Evolutionary conservation across 2,888 invertebrate species (phyloP).

Genomic region (Meta bourneti): DNA sequence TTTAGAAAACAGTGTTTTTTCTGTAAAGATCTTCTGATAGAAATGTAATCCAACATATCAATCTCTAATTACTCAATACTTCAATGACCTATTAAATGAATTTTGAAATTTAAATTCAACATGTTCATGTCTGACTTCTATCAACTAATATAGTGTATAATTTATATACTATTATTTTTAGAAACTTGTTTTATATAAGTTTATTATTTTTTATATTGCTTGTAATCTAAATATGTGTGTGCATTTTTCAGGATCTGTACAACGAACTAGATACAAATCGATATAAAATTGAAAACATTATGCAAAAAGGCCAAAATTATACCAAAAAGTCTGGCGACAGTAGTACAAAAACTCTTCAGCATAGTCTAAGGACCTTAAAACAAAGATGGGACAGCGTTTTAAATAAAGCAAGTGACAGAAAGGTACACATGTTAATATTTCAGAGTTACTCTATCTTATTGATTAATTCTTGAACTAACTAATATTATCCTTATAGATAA

Average conservation of each 20-base stretch:
- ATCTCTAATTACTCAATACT: too few species aligned
- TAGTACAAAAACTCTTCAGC: constrained; percentile 90
- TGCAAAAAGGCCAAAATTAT: constrained; percentile 94
- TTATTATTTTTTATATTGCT: too few species aligned
- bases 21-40: too few species aligned
- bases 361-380: constrained; percentile 92
- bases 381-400: constrained; percentile 96
- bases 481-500: constrained; percentile 84
- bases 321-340: constrained; percentile 85
- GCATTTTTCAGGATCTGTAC: constrained; percentile 86
- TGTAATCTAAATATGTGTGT: too few species aligned
- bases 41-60: too few species aligned
- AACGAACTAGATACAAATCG: constrained; percentile 95
- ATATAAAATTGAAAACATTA: constrained; percentile 93
- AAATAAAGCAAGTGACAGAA: constrained; percentile 95
- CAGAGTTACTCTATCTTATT: background rate
- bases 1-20: too few species aligned
- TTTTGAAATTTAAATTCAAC: too few species aligned
- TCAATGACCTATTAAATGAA: background rate
- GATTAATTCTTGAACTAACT: background rate
- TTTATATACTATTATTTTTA: background rate
- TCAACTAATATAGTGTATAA: background rate
- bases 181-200: too few species aligned
- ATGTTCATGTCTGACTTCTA: background rate
- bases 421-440: constrained; percentile 81